These are phyloP conservation scores for Xiphophorus maculatus DNA, from an alignment of 2,113 vertebrate species.

Conservation along the genomic window DNA sequence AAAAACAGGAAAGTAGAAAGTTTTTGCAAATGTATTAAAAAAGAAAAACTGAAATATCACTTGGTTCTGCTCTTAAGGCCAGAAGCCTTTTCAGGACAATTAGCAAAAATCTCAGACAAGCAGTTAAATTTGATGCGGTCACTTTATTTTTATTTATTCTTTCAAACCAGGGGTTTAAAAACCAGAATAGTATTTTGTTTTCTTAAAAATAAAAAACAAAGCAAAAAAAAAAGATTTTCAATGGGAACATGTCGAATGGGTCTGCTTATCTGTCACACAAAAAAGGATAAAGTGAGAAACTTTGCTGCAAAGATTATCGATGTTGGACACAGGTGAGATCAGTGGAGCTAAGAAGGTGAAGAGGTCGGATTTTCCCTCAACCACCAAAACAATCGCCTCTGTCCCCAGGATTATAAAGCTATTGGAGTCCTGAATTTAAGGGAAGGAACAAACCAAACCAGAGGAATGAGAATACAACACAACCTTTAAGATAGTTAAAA, in stretches of 20 bases:
- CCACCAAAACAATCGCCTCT: not conserved
- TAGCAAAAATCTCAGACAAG: not conserved
- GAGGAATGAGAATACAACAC: not conserved
- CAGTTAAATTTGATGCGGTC: not conserved
- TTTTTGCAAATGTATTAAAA: too few species aligned
- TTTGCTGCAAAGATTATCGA: not conserved
- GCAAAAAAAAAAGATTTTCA: not conserved
- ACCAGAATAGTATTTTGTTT: not conserved
- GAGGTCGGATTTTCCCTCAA: not conserved
- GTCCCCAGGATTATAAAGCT: not conserved
- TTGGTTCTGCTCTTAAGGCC: not conserved
- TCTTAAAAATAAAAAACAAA: not conserved
- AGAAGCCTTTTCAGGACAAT: not conserved
- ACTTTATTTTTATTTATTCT: not conserved
- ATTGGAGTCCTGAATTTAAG: not conserved
- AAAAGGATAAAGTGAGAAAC: not conserved
- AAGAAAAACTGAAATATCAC: too few species aligned
- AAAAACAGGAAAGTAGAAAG: too few species aligned
- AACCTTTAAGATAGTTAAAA: not conserved
- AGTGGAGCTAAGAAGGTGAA: not conserved
- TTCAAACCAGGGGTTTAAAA: not conserved
- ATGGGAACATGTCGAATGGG: not conserved
- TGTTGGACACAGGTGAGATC: not conserved
- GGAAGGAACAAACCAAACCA: not conserved
- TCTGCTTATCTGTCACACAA: not conserved